These are phyloP conservation scores for Anolis carolinensis DNA, from an alignment of 2,113 vertebrate genomes.

Conservation along the genomic window DNA sequence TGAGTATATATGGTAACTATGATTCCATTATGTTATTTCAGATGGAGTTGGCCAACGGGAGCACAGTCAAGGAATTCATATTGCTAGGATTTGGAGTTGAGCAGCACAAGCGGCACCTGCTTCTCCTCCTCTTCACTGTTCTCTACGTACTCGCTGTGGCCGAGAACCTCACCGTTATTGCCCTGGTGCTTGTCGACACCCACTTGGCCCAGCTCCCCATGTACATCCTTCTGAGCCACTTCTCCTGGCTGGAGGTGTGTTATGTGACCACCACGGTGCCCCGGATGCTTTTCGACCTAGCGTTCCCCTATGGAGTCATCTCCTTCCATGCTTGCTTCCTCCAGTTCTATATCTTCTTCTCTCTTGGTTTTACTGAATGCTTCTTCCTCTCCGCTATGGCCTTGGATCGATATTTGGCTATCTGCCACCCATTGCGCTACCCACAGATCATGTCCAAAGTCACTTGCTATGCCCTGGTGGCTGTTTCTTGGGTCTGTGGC, in stretches of 20 bases:
- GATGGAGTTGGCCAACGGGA: neutral
- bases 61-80: conserved; percentile 10
- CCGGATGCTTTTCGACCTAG: conserved; percentile 44
- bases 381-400: conserved; percentile 23
- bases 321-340: conserved; percentile 58
- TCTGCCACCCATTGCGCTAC: conserved; percentile 46
- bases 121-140: neutral
- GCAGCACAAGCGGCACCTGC: neutral
- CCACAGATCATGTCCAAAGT: conserved; percentile 43
- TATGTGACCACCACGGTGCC: conserved; percentile 51
- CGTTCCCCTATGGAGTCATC: conserved; percentile 37
- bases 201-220: conserved; percentile 46
- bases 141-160: neutral
- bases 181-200: neutral
- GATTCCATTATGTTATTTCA: neutral
- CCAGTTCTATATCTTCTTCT: conserved; percentile 69
- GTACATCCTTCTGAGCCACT: conserved; percentile 59
- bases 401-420: conserved; percentile 4
- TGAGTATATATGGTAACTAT: too few species aligned
- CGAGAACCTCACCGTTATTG: conserved; percentile 7
- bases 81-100: conserved; percentile 7
- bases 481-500: conserved; percentile 51
- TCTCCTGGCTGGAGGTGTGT: conserved; percentile 60
- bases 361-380: conserved; percentile 39
- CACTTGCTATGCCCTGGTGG: conserved; percentile 40